These are phyloP conservation scores for Megaceryle maxima DNA, from an alignment of 2,113 vertebrate genomes.

Conservation along the genomic window DNA sequence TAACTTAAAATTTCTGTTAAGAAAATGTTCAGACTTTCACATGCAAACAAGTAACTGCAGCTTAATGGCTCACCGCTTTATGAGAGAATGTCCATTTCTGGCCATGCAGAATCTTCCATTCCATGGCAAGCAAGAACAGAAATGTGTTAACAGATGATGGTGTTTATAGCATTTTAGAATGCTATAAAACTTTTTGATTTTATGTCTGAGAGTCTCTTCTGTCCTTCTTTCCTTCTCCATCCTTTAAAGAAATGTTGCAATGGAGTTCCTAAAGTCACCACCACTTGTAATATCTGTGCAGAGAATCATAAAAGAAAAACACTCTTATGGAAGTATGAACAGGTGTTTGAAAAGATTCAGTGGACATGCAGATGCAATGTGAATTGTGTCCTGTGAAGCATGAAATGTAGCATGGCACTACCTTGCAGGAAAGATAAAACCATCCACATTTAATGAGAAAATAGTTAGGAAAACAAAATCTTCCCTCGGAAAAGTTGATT, in stretches of 20 bases:
- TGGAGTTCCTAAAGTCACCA: neutral
- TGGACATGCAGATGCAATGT: neutral
- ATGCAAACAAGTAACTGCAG: neutral
- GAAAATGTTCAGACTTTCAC: neutral
- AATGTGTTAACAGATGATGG: fast-evolving
- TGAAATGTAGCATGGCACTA: neutral
- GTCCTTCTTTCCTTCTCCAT: neutral
- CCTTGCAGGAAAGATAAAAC: neutral
- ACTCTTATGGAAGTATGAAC: neutral
- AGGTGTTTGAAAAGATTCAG: neutral
- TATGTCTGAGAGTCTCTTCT: neutral
- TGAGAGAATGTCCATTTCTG: fast-evolving
- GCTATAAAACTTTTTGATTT: neutral
- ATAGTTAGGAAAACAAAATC: neutral
- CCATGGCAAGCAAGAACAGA: neutral
- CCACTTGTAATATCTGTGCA: neutral
- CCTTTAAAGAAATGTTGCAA: neutral
- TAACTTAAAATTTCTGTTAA: neutral
- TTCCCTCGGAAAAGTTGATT: neutral
- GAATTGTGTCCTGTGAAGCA: neutral
- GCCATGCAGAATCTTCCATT: neutral
- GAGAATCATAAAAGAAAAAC: neutral
- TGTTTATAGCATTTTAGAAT: too few species aligned
- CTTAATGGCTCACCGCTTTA: neutral
- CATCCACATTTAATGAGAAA: neutral